These are phyloP conservation scores for Stichodactyla helianthus DNA, from an alignment of 64 coral and sea anemone species.

Conservation along the genomic window DNA sequence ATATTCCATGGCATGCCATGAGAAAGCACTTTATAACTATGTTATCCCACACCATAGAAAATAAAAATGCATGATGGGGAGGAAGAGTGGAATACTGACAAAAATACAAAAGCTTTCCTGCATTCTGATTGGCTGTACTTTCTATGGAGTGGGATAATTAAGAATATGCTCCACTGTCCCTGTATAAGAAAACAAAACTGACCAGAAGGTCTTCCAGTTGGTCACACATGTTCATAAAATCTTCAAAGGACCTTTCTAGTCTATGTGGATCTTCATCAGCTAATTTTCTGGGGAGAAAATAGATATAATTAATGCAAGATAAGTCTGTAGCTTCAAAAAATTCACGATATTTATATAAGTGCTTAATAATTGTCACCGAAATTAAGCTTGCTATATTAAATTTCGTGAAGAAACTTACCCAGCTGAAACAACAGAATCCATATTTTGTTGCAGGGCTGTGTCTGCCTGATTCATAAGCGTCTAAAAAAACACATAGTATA, in stretches of 20 bases:
- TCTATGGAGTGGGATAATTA: too few relatives aligned
- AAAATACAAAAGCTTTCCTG: too few relatives aligned
- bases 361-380: too few relatives aligned
- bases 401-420: background rate
- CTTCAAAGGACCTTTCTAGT: conserved; percentile 59
- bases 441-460: background rate
- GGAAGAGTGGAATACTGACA: too few relatives aligned
- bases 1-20: too few relatives aligned
- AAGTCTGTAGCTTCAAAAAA: background rate
- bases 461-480: background rate
- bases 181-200: background rate
- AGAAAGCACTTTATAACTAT: too few relatives aligned
- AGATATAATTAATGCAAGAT: background rate
- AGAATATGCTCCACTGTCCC: too few relatives aligned
- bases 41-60: too few relatives aligned
- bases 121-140: too few relatives aligned
- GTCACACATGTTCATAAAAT: conserved; percentile 64
- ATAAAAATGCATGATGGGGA: too few relatives aligned
- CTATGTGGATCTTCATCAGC: conserved; percentile 32
- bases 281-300: conserved; percentile 36
- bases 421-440: conserved; percentile 3
- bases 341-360: background rate
- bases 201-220: conserved; percentile 61
- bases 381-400: background rate
- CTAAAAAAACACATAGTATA: background rate